These are phyloP conservation scores for Solen grandis DNA, from an alignment of 1,140 invertebrate species.

Conservation along the genomic window DNA sequence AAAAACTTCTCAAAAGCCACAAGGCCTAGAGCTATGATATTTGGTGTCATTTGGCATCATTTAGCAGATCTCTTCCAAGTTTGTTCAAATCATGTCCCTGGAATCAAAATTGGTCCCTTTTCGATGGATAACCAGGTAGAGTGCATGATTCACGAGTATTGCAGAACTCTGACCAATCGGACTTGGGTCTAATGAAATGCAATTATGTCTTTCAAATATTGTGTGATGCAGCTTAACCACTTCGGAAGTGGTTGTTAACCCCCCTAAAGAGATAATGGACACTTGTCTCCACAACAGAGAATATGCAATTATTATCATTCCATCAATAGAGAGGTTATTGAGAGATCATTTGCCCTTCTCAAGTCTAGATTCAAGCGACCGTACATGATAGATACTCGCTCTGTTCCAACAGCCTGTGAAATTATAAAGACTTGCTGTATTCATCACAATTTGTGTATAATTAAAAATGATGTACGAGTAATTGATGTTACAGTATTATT, in stretches of 20 bases:
- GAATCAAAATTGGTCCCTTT: too few relatives aligned
- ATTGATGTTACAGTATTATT: too few relatives aligned
- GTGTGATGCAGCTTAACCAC: constrained; percentile 76
- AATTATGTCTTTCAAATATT: neutral
- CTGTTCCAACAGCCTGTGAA: constrained; percentile 1
- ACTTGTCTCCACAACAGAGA: constrained; percentile 20
- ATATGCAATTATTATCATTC: constrained; percentile 37
- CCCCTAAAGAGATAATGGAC: constrained; percentile 74
- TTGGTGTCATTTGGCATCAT: too few relatives aligned
- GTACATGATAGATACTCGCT: neutral
- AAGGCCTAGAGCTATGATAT: too few relatives aligned
- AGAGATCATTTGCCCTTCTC: constrained; percentile 13
- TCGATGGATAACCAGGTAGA: constrained; percentile 69
- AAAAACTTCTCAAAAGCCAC: too few relatives aligned
- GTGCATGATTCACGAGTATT: constrained; percentile 70
- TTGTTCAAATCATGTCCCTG: too few relatives aligned
- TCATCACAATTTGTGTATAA: constrained; percentile 28
- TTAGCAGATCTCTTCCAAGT: too few relatives aligned
- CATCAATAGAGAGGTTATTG: constrained; percentile 21
- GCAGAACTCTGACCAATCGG: constrained; percentile 49
- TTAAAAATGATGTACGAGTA: neutral
- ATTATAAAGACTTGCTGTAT: constrained; percentile 25
- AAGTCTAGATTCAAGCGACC: constrained; percentile 1
- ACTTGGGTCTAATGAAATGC: constrained; percentile 56
- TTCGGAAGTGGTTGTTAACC: constrained; percentile 68